Base-by-base conservation (phyloP, 2,888 invertebrate species). In the Chrysomela aeneicollis region DNA sequence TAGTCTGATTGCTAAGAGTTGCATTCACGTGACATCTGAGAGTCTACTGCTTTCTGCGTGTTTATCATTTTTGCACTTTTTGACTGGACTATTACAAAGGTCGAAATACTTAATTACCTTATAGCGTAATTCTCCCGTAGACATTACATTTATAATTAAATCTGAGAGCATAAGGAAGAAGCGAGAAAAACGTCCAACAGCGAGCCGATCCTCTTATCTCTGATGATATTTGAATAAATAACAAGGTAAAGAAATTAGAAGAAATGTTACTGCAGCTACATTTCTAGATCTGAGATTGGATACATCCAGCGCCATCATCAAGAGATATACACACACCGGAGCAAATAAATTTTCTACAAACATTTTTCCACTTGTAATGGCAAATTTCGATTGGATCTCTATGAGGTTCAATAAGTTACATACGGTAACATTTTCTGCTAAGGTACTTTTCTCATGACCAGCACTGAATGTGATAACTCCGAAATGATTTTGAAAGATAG, bases 91-190 rank as follows among this genome's bases (percentile, higher is more conserved):
- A 58, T 52, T 32, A 32, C 50, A 54, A 30, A 59, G 61, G 60
- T 59, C 50, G 52, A 61, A 49, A 55, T 67, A 71, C 63, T 67
- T 71, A 72, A 71, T 72, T 72, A 72, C 69, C 67, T 62, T 54
- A n/a, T n/a, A 60, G 63, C 69, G 67, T 69, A 68, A 69, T 68
- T 67, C 62, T 66, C 71, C 65, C 62, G 59, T 64, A 67, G 67
- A 72, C 69, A 70, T 71, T 70, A 69, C 65, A 69, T 64, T 72
- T 69, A 68, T 71, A 71, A 71, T 71, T 72, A 71, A 72, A 66
- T 64, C 69, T 70, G 71, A 72, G 68, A 72, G 69, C 71, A 71
- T 71, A 71, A 72, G 72, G 72, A 71, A 70, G 67, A 65, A 42
- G 42, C 42, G 64, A 62, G 67, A 71, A 72, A 72, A 71, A 72